Evolutionary conservation across 2,888 invertebrate species (phyloP), one percentile per base, ranked within the genome.

Genomic region (Ochropleura leucogaster): DNA sequence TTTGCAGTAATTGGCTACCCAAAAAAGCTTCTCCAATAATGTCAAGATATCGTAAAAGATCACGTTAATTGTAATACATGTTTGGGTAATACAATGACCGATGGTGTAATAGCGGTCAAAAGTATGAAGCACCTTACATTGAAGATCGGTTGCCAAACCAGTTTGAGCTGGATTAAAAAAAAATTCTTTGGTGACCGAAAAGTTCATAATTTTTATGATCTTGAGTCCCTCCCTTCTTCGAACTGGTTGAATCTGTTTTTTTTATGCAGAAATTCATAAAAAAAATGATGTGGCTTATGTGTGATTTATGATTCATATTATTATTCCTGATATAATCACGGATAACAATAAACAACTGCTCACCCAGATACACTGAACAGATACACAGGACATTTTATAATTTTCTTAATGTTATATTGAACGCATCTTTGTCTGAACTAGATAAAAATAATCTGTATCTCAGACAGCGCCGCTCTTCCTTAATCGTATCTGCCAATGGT

Each of bases 1-100:
- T 64, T 46, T 40, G 9, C 40, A 46, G 40, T 9, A 62, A 55
- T 73, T 62, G 40, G 20, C 8, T 65, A 46, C 55, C 55, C 20
- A 79, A 73, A 57, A 67, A 57, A 67, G 40, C 40, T n/a, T 64
- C 57, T 74, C 9, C 64, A 80, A 55, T 60, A 49, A 66, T 30
- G 51, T 20, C 67, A 53, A 74, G 4, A 30, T 68, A 42, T 40
- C 53, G 5, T 47, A 64, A 75, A 80, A 49, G 14, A 65, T 74
- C 20, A 60, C 18, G 44, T 44, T 65, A 74, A 79, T 73, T 66
- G 18, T 62, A 40, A 42, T 9, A 44, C 0, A 20, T 1, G 1
- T 6, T 64, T 55, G 46, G 8, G 63, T 51, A 68, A 64, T 20
- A 40, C 10, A 51, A 20, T 79, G 47, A 18, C 0, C 4, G 40